phyloP scores from a whole-genome alignment of 2,888 invertebrate species.

The Fabriciana adippe region DNA sequence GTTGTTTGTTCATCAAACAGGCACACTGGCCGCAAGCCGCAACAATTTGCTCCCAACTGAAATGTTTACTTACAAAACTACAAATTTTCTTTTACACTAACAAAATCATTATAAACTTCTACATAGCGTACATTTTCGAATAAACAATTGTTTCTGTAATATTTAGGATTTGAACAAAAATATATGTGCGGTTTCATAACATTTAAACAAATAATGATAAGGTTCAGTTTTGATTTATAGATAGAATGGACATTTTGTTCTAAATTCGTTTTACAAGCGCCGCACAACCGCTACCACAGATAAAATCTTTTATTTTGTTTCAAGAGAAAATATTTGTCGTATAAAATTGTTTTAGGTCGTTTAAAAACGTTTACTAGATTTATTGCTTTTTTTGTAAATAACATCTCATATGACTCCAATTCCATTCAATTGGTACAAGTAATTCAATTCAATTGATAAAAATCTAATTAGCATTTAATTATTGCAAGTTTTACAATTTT shows the following conservation, averaged over 20 bases:
- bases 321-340: constrained; percentile 46
- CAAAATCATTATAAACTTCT: constrained; percentile 17
- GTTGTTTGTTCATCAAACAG: constrained; percentile 62
- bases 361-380: constrained; percentile 35
- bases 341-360: constrained; percentile 40
- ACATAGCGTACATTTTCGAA: constrained; percentile 35
- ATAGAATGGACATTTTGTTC: neutral
- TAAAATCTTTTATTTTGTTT: constrained; percentile 53
- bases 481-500: no score
- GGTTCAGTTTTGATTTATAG: constrained; percentile 39
- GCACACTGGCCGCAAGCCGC: constrained; percentile 57
- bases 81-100: constrained; percentile 43
- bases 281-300: constrained; percentile 52
- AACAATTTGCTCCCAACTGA: constrained; percentile 62
- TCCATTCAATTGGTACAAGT: neutral
- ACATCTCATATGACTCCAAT: neutral
- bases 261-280: constrained; percentile 52
- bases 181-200: constrained; percentile 7
- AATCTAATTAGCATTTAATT: no score
- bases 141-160: constrained; percentile 9
- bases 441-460: no score
- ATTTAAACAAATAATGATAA: constrained; percentile 5
- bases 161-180: constrained; percentile 23
- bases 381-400: neutral
- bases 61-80: constrained; percentile 66